Percentiles rank a stretch among this genome's conserved stretches.
Evolutionary conservation across 2,113 vertebrate genomes (phyloP).

Genomic region (Myrmecobius fasciatus): DNA sequence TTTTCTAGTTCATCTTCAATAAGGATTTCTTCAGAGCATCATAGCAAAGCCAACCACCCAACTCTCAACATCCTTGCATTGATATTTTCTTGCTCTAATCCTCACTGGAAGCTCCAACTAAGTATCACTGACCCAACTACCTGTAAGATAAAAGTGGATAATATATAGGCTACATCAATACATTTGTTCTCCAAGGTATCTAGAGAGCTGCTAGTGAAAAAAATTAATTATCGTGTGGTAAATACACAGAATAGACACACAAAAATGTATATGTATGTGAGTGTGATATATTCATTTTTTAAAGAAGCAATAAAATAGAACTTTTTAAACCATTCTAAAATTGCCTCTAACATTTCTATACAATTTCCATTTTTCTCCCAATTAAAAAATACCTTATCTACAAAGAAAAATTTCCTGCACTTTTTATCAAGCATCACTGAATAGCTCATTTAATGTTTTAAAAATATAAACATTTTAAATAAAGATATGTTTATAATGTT

Average conservation of each 20-base stretch:
- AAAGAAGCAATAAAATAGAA: not conserved
- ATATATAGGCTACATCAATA: not conserved
- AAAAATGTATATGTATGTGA: not conserved
- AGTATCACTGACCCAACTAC: not conserved
- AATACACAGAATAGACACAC: not conserved
- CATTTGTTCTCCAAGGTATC: not conserved
- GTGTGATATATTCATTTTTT: not conserved
- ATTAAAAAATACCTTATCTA: slow-evolving; percentile 44
- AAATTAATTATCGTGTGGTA: not conserved
- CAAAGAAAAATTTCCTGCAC: not conserved
- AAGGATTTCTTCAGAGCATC: not conserved
- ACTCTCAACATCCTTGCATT: not conserved
- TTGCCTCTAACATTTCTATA: slow-evolving; percentile 25
- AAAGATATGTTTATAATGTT: not conserved
- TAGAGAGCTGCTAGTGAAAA: not conserved
- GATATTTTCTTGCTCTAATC: not conserved
- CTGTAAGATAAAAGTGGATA: not conserved
- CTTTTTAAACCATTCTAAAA: not conserved
- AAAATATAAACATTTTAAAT: slow-evolving; percentile 9
- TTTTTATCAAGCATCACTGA: not conserved
- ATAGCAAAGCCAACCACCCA: not conserved
- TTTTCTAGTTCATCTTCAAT: not conserved
- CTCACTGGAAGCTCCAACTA: not conserved
- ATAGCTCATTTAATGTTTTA: slow-evolving; percentile 7
- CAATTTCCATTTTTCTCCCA: slow-evolving; percentile 22